Base-by-base conservation (phyloP, 2,113 vertebrate species). In the Microtus ochrogaster region DNA sequence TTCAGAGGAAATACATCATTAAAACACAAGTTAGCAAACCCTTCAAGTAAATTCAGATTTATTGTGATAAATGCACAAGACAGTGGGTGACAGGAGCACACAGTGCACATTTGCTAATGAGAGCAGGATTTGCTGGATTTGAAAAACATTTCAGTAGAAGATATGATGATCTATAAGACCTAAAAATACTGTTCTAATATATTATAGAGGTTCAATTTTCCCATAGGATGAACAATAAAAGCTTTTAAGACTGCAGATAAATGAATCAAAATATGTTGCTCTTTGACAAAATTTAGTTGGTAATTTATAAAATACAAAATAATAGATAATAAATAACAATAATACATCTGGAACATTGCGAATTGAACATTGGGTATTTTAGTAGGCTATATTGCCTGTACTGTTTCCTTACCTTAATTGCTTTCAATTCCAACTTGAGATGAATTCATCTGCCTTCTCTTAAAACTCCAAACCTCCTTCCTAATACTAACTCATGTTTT, bases 101-200 rank as follows among this genome's bases (percentile, higher is more conserved):
- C 5, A 74, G 5, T 91, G 5, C 36, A 90, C 22, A 58, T 91
- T 93, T 96, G 97, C 58, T 94, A 92, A n/a, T 13, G n/a, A 0
- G 11, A 84, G 96, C 58, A 41, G 77, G 11, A 84, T 77, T 22
- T 90, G 52, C 68, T 90, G 63, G 88, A 78, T 77, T 58, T 82
- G 26, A 86, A 83, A 92, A 92, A 2, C 70, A 82, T 94, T 41
- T 91, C 6, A 16, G 77, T 78, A 61, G n/a, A 74, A 0, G 21
- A 33, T 63, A 0, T 72, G 33, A 96, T 77, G 90, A 70, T 92
- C 55, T 98, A 63, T 97, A 47, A 47, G 78, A 2, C 95, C 83
- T 79, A 94, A 97, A 97, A 89, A 33, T 47, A 14, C 39, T 36
- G 1, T 19, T 89, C 96, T 97, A 98, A 97, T 94, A 10, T 92